phyloP scores from a whole-genome alignment of 2,113 vertebrate species.

The Glareola pratincola region DNA sequence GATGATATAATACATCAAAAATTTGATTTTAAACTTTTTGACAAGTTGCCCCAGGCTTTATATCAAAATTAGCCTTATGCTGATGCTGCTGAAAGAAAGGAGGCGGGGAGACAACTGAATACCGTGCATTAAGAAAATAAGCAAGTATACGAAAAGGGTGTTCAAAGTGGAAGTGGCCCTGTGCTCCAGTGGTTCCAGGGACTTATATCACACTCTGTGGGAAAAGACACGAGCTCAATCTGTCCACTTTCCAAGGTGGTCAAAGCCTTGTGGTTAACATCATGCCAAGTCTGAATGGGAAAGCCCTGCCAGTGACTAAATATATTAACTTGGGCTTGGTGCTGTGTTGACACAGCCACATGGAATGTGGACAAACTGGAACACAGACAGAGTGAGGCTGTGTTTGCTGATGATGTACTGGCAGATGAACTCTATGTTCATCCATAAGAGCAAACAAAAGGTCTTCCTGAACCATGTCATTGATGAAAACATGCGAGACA shows the following conservation, averaged over 20 bases:
- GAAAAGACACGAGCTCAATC: background rate
- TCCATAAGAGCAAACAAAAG: background rate
- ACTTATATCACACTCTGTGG: background rate
- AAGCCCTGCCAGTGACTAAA: conserved; percentile 24
- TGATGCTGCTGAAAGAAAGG: conserved; percentile 45
- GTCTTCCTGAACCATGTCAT: background rate
- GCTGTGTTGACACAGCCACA: background rate
- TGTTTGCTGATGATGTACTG: background rate
- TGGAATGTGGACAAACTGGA: conserved; percentile 32
- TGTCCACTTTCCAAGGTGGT: conserved; percentile 2
- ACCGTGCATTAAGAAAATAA: conserved; percentile 27
- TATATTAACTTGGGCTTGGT: conserved; percentile 7
- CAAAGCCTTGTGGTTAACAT: background rate
- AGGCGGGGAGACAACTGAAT: conserved; percentile 25
- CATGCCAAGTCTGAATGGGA: background rate
- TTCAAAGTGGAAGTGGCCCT: background rate
- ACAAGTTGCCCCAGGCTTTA: conserved; percentile 58
- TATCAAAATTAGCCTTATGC: conserved; percentile 60
- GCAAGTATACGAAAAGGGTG: background rate
- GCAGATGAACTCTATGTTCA: background rate
- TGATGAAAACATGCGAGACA: background rate
- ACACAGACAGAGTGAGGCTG: background rate
- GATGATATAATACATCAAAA: conserved; percentile 57
- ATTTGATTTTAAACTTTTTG: conserved; percentile 58
- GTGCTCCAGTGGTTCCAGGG: background rate